Evolutionary conservation across 2,797 vertebrate genomes (phyloP).

Genomic region (Myotis planiceps): DNA sequence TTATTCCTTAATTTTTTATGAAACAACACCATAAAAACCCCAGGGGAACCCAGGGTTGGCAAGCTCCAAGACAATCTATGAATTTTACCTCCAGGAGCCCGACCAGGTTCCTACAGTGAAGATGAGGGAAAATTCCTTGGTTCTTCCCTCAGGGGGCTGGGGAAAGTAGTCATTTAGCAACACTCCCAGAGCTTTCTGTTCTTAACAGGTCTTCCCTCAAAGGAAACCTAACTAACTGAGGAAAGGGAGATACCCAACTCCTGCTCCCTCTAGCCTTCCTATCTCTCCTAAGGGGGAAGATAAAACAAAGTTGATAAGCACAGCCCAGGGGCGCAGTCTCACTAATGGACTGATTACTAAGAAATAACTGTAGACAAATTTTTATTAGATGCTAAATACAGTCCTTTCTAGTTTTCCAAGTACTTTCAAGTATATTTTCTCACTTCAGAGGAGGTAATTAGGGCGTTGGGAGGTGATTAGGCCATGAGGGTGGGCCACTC

Average conservation of each 20-base stretch:
- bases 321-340: not conserved
- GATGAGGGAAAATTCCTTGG: not conserved
- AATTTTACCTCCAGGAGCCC: not conserved
- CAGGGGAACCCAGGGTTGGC: not conserved
- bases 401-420: conserved; percentile 35
- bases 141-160: not conserved
- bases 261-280: not conserved
- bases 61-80: not conserved
- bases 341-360: not conserved
- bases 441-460: not conserved
- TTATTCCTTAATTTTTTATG: conserved; percentile 14
- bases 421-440: not conserved
- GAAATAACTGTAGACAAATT: not conserved
- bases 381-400: conserved; percentile 26
- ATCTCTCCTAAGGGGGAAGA: not conserved
- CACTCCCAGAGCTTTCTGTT: not conserved
- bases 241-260: not conserved
- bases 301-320: not conserved
- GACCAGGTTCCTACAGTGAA: not conserved
- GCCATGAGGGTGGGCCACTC: not conserved
- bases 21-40: not conserved
- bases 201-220: not conserved
- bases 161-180: not conserved
- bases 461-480: not conserved
- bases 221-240: not conserved